These are phyloP conservation scores for Mythimna loreyi DNA, from an alignment of 2,888 invertebrate species.

Conservation along the genomic window DNA sequence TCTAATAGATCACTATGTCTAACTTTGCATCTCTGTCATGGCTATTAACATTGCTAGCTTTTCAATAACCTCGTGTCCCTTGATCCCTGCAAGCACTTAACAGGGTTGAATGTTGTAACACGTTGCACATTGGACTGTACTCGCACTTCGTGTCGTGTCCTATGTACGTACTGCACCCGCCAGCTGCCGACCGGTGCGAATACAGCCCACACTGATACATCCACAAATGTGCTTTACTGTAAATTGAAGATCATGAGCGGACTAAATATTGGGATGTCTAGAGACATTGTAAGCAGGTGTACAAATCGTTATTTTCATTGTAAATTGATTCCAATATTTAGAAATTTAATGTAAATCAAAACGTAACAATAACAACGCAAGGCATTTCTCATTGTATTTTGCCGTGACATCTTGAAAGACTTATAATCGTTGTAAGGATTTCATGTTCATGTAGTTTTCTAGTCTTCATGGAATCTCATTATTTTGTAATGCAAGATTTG, in stretches of 20 bases:
- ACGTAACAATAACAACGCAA: slow-evolving; percentile 81
- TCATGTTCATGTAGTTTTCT: slow-evolving; percentile 90
- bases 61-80: slow-evolving; percentile 88
- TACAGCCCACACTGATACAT: slow-evolving; percentile 74
- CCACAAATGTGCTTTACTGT: slow-evolving; percentile 80
- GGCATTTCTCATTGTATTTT: slow-evolving; percentile 89
- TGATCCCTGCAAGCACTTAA: slow-evolving; percentile 87
- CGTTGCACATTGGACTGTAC: slow-evolving; percentile 82
- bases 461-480: slow-evolving; percentile 90
- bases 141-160: slow-evolving; percentile 68
- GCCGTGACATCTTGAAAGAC: slow-evolving; percentile 90
- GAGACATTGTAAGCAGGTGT: slow-evolving; percentile 86
- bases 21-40: slow-evolving; percentile 81
- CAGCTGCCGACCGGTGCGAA: slow-evolving; percentile 67
- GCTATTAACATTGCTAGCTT: slow-evolving; percentile 84
- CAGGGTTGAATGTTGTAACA: slow-evolving; percentile 88
- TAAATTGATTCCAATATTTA: slow-evolving; percentile 89
- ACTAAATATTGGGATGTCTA: slow-evolving; percentile 88
- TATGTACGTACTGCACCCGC: slow-evolving; percentile 55
- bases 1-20: slow-evolving; percentile 74
- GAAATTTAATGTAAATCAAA: slow-evolving; percentile 81
- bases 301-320: slow-evolving; percentile 88
- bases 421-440: slow-evolving; percentile 89
- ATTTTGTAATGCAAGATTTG: slow-evolving; percentile 84
- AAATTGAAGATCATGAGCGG: slow-evolving; percentile 80